phyloP scores from a whole-genome alignment of 2,797 vertebrate species.

The Gymnothorax reevesii region DNA sequence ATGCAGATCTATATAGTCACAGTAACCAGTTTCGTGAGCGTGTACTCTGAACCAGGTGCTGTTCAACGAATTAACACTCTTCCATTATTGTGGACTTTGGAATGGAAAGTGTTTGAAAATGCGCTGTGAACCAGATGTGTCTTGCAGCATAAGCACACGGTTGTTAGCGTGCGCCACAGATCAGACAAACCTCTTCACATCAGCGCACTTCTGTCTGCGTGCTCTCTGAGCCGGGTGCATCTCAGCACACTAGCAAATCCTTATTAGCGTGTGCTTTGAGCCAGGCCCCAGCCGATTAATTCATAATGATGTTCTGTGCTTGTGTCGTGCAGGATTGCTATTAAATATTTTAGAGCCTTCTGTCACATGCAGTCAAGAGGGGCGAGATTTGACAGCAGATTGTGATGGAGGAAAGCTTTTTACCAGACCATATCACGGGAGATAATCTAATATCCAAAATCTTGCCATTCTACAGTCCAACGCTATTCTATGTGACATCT shows the following conservation, averaged over 20 bases:
- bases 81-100: background rate
- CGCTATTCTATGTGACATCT: background rate
- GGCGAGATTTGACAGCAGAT: background rate
- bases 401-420: background rate
- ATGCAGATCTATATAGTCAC: background rate
- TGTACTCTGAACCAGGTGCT: background rate
- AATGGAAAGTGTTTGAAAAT: no score
- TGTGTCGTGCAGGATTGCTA: background rate
- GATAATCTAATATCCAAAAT: background rate
- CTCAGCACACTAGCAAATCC: background rate
- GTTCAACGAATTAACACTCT: background rate
- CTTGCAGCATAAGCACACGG: background rate
- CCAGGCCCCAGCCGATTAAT: background rate
- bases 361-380: slow-evolving; percentile 10
- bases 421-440: background rate
- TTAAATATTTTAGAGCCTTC: slow-evolving; percentile 23
- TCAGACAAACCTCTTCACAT: background rate
- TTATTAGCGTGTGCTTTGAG: background rate
- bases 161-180: background rate
- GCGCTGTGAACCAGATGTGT: background rate
- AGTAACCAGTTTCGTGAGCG: background rate
- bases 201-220: background rate
- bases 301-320: slow-evolving; percentile 11
- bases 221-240: background rate
- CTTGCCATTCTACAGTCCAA: background rate